Evolutionary conservation across 2,113 vertebrate species (phyloP).

Genomic region (Budorcas taxicolor): DNA sequence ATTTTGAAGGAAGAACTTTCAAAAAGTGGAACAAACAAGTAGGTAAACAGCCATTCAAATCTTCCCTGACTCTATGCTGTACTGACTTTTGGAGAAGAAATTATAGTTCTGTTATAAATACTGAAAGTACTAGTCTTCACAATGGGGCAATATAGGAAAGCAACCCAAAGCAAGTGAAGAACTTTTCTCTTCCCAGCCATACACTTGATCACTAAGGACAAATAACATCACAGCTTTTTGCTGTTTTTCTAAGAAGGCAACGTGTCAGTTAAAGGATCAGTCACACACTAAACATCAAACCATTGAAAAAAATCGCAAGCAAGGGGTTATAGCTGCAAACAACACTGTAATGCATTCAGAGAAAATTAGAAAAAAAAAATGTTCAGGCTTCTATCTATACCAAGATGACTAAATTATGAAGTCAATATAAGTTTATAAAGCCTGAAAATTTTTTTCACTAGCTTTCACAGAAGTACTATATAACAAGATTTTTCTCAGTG

Average conservation of each 20-base stretch:
- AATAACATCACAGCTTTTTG: background rate
- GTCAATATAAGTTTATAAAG: background rate
- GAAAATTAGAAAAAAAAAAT: background rate
- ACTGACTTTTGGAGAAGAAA: background rate
- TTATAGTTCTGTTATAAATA: background rate
- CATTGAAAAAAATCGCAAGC: background rate
- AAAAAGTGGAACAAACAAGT: background rate
- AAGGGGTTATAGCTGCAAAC: background rate
- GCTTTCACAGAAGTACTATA: background rate
- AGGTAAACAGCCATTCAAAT: background rate
- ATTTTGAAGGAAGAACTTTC: background rate
- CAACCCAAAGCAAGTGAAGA: background rate
- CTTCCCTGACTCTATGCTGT: background rate
- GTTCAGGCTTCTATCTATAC: background rate
- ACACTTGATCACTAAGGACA: background rate
- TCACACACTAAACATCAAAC: background rate
- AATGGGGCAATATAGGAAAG: background rate
- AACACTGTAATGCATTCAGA: background rate
- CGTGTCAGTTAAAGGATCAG: background rate
- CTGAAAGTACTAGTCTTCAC: background rate
- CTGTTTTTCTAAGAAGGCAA: background rate
- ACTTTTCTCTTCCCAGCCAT: background rate
- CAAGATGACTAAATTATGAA: background rate
- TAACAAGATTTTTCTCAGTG: background rate
- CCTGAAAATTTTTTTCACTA: background rate